Evolutionary conservation across 2,888 invertebrate genomes (phyloP).

Genomic region (Criorhina ranunculi): DNA sequence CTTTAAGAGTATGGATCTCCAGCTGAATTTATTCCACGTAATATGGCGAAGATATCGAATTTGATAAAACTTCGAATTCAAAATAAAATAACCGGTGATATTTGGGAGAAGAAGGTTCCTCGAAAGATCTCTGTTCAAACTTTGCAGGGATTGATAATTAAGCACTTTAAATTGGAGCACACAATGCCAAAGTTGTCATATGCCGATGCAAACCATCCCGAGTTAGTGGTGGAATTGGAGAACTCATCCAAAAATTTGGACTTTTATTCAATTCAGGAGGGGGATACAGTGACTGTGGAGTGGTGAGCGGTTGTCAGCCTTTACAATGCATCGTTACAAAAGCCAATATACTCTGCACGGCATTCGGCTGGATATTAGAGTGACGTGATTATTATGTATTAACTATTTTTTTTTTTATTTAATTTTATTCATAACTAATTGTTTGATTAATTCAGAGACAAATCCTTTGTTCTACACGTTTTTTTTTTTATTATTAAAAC

Average conservation of each 20-base stretch:
- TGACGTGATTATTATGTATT: slow-evolving; percentile 69
- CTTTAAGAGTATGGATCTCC: slow-evolving; percentile 92
- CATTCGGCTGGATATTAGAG: slow-evolving; percentile 45
- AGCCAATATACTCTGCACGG: slow-evolving; percentile 44
- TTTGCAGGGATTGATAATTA: slow-evolving; percentile 91
- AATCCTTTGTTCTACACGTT: slow-evolving; percentile 3
- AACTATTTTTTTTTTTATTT: slow-evolving; percentile 36
- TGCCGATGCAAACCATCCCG: slow-evolving; percentile 86
- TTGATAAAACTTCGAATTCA: slow-evolving; percentile 87
- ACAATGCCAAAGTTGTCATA: slow-evolving; percentile 83
- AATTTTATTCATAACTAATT: slow-evolving; percentile 17
- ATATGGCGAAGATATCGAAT: slow-evolving; percentile 88
- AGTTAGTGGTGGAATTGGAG: slow-evolving; percentile 90
- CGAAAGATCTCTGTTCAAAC: slow-evolving; percentile 93
- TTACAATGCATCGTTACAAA: slow-evolving; percentile 24
- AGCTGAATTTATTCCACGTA: slow-evolving; percentile 89
- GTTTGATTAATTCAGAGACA: slow-evolving; percentile 32
- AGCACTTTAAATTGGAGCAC: slow-evolving; percentile 87
- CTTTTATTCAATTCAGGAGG: slow-evolving; percentile 93
- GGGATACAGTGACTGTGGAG: slow-evolving; percentile 91
- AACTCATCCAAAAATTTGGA: slow-evolving; percentile 93
- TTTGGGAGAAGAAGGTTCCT: slow-evolving; percentile 89
- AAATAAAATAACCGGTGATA: slow-evolving; percentile 84
- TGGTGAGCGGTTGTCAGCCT: slow-evolving; percentile 82
- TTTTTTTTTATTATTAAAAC: slow-evolving; percentile 31